Evolutionary conservation across 1,140 invertebrate species (phyloP).

Genomic region (Nephotettix cincticeps): DNA sequence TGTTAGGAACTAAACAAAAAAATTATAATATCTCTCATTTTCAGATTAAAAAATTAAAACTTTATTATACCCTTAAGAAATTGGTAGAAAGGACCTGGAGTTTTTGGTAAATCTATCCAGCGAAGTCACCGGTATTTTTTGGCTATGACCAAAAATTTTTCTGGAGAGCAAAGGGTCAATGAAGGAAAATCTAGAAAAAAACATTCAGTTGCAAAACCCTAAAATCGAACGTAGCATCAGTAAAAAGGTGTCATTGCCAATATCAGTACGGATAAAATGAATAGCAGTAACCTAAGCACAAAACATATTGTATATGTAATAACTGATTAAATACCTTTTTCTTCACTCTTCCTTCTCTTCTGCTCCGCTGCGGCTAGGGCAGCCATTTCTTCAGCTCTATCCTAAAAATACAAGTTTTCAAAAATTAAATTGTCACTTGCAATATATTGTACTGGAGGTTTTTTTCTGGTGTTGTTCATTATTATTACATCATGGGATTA

Average conservation of each 20-base stretch:
- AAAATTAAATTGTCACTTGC: no score
- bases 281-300: not conserved
- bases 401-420: slow-evolving; percentile 9
- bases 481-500: no score
- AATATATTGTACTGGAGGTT: no score
- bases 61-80: no score
- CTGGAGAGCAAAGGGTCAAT: not conserved
- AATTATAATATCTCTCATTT: no score
- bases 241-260: not conserved
- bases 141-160: not conserved
- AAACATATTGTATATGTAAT: not conserved
- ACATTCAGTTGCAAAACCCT: not conserved
- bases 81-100: no score
- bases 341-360: slow-evolving; percentile 24
- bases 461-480: no score
- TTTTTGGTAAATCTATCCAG: no score
- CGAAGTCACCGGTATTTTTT: no score
- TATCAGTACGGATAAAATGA: not conserved
- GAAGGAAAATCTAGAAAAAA: not conserved
- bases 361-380: slow-evolving; percentile 5
- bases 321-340: slow-evolving; percentile 20
- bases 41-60: no score
- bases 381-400: slow-evolving; percentile 15
- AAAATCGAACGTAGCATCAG: not conserved
- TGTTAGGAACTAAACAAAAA: no score